Conservation (phyloP, 1,140 invertebrate genomes). For the Chionoecetes opilio region DNA sequence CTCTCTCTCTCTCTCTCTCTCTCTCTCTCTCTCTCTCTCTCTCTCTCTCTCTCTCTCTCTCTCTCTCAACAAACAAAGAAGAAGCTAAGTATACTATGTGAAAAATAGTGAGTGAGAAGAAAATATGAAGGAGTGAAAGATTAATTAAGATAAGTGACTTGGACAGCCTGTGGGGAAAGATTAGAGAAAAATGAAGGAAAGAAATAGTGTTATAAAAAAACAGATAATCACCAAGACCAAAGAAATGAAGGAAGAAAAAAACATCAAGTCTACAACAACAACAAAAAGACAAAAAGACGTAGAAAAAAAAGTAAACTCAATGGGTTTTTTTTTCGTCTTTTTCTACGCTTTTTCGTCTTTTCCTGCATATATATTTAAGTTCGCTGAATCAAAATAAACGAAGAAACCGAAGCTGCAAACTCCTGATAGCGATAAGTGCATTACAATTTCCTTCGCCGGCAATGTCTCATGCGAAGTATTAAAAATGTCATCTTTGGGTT, state of each 20-base stretch:
- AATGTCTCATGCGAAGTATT: too few species aligned
- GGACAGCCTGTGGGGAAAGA: not conserved
- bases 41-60: not conserved
- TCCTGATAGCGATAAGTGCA: not conserved
- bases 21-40: slow-evolving; percentile 16
- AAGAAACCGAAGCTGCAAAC: not conserved
- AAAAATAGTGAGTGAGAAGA: not conserved
- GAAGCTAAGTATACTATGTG: not conserved
- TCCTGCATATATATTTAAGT: too few species aligned
- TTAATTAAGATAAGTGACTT: not conserved
- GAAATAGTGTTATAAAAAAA: too few species aligned
- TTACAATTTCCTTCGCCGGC: not conserved
- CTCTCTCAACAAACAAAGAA: not conserved
- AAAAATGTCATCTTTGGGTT: too few species aligned
- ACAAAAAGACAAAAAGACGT: too few species aligned
- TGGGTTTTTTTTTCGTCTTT: too few species aligned
- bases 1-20: slow-evolving; percentile 27
- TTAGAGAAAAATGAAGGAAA: not conserved
- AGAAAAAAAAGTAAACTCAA: too few species aligned
- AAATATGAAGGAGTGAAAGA: not conserved
- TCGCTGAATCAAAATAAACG: too few species aligned
- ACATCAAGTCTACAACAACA: not conserved
- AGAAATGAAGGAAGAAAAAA: not conserved
- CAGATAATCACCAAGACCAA: not conserved
- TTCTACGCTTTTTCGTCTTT: too few species aligned